Evolutionary conservation across 2,888 invertebrate genomes (phyloP).

Genomic region (Calliopum simillimum): DNA sequence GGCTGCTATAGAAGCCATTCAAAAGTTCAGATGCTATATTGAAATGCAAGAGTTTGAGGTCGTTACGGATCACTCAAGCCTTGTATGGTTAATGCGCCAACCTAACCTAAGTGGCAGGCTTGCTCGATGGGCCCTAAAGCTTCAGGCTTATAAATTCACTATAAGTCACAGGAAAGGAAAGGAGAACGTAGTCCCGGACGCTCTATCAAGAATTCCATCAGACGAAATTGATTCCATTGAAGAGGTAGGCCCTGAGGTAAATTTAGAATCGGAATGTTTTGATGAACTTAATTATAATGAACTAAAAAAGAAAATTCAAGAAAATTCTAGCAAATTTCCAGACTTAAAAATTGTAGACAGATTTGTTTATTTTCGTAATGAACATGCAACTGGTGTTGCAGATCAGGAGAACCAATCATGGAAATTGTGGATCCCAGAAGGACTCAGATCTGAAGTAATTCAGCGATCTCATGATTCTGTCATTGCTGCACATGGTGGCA

Average conservation of each 20-base stretch:
- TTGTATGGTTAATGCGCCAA: constrained; percentile 47
- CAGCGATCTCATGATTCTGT: too few species aligned
- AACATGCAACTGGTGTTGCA: too few species aligned
- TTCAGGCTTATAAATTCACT: constrained; percentile 43
- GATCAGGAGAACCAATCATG: too few species aligned
- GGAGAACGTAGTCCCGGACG: constrained; percentile 47
- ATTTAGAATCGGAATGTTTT: constrained; percentile 7
- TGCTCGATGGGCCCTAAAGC: constrained; percentile 46
- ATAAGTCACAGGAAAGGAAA: constrained; percentile 46
- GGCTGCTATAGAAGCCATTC: constrained; percentile 13
- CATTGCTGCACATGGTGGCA: too few species aligned
- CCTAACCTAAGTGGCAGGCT: too few species aligned
- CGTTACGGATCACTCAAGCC: constrained; percentile 9
- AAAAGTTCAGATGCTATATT: constrained; percentile 31
- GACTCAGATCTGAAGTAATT: too few species aligned
- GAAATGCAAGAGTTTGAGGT: constrained; percentile 24
- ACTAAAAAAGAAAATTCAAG: not conserved
- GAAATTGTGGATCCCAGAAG: too few species aligned
- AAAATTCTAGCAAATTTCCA: too few species aligned
- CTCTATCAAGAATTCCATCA: constrained; percentile 40
- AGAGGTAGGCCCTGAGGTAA: constrained; percentile 8
- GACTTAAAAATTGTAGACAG: too few species aligned
- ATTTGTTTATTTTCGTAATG: too few species aligned
- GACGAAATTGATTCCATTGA: not conserved
- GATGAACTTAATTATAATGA: not conserved